Conservation (phyloP, 2,888 invertebrate species). For the Ceriagrion tenellum region DNA sequence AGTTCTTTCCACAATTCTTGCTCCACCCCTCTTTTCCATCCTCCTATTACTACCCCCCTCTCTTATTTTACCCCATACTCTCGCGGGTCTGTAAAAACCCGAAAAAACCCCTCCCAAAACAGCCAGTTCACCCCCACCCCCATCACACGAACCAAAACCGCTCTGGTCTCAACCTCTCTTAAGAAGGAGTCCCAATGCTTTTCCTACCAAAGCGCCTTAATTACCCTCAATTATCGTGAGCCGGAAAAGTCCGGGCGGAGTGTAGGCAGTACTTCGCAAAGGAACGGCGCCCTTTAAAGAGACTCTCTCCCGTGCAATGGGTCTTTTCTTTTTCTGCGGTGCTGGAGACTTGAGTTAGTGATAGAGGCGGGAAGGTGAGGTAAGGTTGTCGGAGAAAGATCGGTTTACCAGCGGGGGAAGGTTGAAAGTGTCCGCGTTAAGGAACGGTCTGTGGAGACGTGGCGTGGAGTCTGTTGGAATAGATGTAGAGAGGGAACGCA, state of each 20-base stretch:
- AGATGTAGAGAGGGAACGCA: not conserved
- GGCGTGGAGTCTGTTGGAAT: not conserved
- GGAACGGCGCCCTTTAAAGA: slow-evolving; percentile 40
- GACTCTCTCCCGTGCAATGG: not conserved
- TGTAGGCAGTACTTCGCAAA: not conserved
- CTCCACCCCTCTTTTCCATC: not conserved
- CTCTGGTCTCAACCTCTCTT: not conserved
- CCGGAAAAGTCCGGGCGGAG: not conserved
- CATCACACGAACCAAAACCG: not conserved
- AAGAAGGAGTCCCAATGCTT: not conserved
- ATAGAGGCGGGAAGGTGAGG: not conserved
- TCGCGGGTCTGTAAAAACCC: slow-evolving; percentile 38
- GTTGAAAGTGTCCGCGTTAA: not conserved
- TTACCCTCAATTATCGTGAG: slow-evolving; percentile 62
- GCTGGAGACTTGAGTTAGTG: slow-evolving; percentile 23
- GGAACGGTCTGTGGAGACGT: not conserved
- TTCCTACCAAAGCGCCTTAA: slow-evolving; percentile 40
- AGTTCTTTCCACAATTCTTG: slow-evolving; percentile 46
- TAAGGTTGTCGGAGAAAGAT: slow-evolving; percentile 30
- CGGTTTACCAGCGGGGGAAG: not conserved
- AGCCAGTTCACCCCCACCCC: not conserved
- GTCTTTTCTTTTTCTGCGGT: not conserved
- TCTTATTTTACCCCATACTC: not conserved
- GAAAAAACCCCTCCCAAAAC: slow-evolving; percentile 16
- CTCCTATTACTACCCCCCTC: not conserved